Base-by-base conservation (phyloP, 2,113 vertebrate genomes). In the Seriola rivoliana region DNA sequence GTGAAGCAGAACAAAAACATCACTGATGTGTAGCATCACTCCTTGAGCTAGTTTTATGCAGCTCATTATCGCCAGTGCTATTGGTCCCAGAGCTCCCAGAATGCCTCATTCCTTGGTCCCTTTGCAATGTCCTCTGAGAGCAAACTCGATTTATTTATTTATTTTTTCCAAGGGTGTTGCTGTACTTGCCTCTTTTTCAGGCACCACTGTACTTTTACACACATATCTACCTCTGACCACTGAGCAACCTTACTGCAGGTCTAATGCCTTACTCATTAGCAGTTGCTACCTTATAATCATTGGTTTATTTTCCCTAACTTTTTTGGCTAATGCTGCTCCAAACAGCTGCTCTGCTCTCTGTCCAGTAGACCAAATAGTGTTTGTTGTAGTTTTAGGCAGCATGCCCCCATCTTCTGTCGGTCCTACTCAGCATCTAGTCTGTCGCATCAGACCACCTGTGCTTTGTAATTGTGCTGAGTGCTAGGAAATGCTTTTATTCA, bases 361-460 rank as follows among this genome's bases (percentile, higher is more conserved):
- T 65, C 21, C 74, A 84, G 57, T 3, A 70, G 8, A 48, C 21
- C 32, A 62, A 80, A 70, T 46, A 21, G 9, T 50, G 21, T 78
- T 84, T 58, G 77, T 23, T 81, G 29, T 44, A 40, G n/a, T 62
- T 85, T 75, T 66, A n/a, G 32, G 29, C 80, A 58, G 40, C 60
- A n/a, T 68, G 25, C 46, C 36, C 8, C 14, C 23, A 8, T 69
- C 32, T 78, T 38, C 68, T 38, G 13, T 78, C 66, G 21, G 9
- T 54, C 34, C 46, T n/a, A 40, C 58, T 86, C 87, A 87, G 76
- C 81, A 85, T 82, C 59, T 70, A 62, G 50, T 70, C 79, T 84
- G 76, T 88, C 90, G 78, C 46, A 60, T 89, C 59, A 13, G 60
- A 63, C 78, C 73, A 84, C 83, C 86, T 84, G 81, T 3, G 21